phyloP scores from a whole-genome alignment of 2,888 invertebrate species.

The Drosophila affinis region DNA sequence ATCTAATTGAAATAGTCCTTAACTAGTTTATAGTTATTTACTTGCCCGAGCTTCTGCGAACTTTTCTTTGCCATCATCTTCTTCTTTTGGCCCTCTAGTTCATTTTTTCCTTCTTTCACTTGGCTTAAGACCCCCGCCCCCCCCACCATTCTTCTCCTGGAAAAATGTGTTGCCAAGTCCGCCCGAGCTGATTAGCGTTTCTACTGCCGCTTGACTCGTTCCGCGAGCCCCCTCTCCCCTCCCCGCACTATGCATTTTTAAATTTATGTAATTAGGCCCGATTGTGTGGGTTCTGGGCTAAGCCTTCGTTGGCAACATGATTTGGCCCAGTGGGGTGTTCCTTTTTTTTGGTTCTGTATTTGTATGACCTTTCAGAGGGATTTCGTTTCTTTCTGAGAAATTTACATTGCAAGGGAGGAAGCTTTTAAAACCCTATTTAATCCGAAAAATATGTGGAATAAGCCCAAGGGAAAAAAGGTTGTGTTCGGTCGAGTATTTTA shows the following conservation, averaged over 20 bases:
- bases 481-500: no score
- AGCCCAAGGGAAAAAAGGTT: no score
- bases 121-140: slow-evolving; percentile 17
- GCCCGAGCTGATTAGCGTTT: slow-evolving; percentile 24
- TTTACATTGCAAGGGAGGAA: no score
- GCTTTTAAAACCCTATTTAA: no score
- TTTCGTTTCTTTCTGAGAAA: no score
- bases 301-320: slow-evolving; percentile 26
- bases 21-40: slow-evolving; percentile 78
- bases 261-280: slow-evolving; percentile 68
- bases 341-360: not conserved
- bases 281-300: slow-evolving; percentile 55
- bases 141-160: slow-evolving; percentile 34
- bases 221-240: not conserved
- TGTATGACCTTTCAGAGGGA: no score
- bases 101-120: slow-evolving; percentile 1
- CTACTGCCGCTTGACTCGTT: slow-evolving; percentile 11
- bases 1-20: slow-evolving; percentile 77
- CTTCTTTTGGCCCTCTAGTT: slow-evolving; percentile 4
- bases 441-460: no score
- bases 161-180: slow-evolving; percentile 45
- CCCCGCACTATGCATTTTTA: slow-evolving; percentile 38
- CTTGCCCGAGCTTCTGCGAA: slow-evolving; percentile 42
- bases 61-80: slow-evolving; percentile 6
- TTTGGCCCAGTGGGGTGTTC: slow-evolving; percentile 20